Conservation (phyloP, 2,113 vertebrate species). For the Scophthalmus maximus region DNA sequence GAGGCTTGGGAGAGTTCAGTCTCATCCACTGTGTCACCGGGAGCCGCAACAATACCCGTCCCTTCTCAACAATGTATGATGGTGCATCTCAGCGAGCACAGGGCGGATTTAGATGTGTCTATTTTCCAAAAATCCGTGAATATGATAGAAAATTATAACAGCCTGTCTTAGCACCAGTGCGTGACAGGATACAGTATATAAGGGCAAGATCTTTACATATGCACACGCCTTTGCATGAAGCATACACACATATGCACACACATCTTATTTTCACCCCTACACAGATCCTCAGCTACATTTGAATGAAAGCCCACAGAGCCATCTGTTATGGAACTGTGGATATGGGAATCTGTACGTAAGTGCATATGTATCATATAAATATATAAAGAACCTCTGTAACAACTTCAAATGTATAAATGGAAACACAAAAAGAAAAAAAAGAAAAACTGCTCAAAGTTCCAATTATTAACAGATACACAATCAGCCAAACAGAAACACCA, state of each 20-base stretch:
- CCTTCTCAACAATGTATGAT: neutral
- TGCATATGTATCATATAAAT: no score
- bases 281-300: neutral
- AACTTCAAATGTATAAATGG: no score
- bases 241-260: neutral
- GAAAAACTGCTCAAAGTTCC: no score
- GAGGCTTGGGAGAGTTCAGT: neutral
- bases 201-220: slow-evolving; percentile 10
- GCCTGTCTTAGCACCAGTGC: neutral
- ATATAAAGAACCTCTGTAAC: no score
- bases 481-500: no score
- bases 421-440: no score
- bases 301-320: neutral
- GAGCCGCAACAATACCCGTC: slow-evolving; percentile 8
- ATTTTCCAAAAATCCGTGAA: neutral
- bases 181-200: neutral
- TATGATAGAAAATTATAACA: neutral
- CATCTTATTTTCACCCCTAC: neutral
- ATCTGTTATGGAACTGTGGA: neutral
- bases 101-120: neutral
- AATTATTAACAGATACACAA: no score
- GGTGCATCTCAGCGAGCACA: neutral
- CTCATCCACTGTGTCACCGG: no score
- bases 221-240: neutral
- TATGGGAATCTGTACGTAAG: no score